Conservation (phyloP, 2,797 vertebrate genomes). For the Chanos chanos region DNA sequence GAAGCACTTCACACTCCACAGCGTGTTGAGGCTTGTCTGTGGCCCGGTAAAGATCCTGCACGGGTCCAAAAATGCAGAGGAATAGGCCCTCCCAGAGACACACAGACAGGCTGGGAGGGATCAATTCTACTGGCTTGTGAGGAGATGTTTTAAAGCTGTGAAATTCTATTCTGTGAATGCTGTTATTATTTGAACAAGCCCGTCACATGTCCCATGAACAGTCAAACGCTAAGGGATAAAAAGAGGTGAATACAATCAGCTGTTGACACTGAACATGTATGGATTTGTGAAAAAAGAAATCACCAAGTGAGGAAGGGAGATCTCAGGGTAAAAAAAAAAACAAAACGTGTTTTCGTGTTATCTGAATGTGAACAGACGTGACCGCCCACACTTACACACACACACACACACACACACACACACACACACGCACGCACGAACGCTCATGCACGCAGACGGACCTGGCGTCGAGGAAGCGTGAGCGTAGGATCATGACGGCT, state of each 20-base stretch:
- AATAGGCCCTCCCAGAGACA: neutral
- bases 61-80: neutral
- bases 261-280: conserved; percentile 1
- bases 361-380: conserved; percentile 1
- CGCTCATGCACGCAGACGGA: conserved; percentile 61
- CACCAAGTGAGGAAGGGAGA: neutral
- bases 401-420: neutral
- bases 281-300: neutral
- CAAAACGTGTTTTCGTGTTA: conserved; percentile 10
- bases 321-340: conserved; percentile 11
- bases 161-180: too few species aligned
- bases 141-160: too few species aligned
- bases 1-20: conserved; percentile 56
- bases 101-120: neutral
- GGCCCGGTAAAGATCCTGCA: conserved; percentile 36
- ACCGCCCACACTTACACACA: conserved; percentile 10
- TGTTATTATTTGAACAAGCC: too few species aligned
- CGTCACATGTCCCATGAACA: conserved; percentile 12
- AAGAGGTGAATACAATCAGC: conserved; percentile 7
- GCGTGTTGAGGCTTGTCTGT: conserved; percentile 47
- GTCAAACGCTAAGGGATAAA: neutral
- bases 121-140: too few species aligned
- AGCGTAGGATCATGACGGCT: conserved; percentile 97
- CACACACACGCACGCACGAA: neutral
- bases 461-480: conserved; percentile 94